Conservation (phyloP, 2,113 vertebrate genomes). For the Terrapene triunguis region DNA sequence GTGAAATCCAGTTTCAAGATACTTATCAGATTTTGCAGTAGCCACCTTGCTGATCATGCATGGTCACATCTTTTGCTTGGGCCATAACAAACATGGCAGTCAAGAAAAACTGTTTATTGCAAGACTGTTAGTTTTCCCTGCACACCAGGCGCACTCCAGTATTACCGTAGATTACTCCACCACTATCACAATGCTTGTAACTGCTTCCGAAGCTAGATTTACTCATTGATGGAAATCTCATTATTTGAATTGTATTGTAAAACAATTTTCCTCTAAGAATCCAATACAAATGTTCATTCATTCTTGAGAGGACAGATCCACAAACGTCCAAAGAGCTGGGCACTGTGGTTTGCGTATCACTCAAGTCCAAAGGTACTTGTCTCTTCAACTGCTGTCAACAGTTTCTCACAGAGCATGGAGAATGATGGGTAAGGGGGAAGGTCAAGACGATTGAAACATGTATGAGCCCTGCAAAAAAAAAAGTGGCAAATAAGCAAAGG, state of each 20-base stretch:
- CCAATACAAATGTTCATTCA: background rate
- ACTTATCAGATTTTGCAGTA: slow-evolving; percentile 50
- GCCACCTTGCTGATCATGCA: slow-evolving; percentile 36
- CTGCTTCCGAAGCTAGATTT: slow-evolving; percentile 12
- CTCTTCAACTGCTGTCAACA: slow-evolving; percentile 97
- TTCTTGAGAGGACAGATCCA: slow-evolving; percentile 65
- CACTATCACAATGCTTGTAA: slow-evolving; percentile 39
- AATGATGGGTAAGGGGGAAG: slow-evolving; percentile 97
- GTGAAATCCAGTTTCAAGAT: slow-evolving; percentile 41
- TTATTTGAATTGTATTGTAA: slow-evolving; percentile 41
- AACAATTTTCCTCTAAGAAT: slow-evolving; percentile 44
- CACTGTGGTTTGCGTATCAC: slow-evolving; percentile 78
- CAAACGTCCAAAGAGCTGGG: slow-evolving; percentile 60
- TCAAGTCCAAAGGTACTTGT: slow-evolving; percentile 98
- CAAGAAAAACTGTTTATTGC: slow-evolving; percentile 57
- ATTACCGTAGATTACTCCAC: slow-evolving; percentile 54
- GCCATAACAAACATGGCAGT: slow-evolving; percentile 49
- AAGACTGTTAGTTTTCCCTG: slow-evolving; percentile 66
- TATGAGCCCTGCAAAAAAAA: slow-evolving; percentile 91
- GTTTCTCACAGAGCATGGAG: slow-evolving; percentile 98
- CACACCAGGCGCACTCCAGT: slow-evolving; percentile 62
- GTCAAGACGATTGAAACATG: slow-evolving; percentile 98
- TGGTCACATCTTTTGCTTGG: slow-evolving; percentile 53
- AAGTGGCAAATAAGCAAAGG: slow-evolving; percentile 22
- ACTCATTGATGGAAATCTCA: slow-evolving; percentile 30